Conservation (phyloP, 35 echinoderm and acorn worm genomes). For the Chiridota heheva region DNA sequence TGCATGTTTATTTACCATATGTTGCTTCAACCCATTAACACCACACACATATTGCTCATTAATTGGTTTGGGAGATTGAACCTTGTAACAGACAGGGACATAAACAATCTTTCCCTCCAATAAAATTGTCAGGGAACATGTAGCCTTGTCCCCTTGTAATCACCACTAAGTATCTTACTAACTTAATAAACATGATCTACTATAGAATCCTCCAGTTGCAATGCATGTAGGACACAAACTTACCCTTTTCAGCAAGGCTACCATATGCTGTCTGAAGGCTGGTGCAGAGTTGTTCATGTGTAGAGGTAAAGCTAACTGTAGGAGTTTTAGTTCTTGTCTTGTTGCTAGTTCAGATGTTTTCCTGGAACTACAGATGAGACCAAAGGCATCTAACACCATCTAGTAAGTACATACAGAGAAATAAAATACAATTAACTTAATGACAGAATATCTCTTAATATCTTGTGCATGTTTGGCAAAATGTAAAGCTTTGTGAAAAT, state of each 20-base stretch:
- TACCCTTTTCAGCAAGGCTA: slow-evolving; percentile 81
- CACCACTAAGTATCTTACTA: not conserved
- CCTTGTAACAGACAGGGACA: not conserved
- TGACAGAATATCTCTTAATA: too few species aligned
- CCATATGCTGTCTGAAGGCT: slow-evolving; percentile 76
- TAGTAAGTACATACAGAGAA: not conserved
- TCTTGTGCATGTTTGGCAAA: too few species aligned
- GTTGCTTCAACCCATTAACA: too few species aligned
- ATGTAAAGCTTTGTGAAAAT: too few species aligned
- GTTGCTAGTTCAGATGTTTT: slow-evolving; percentile 71
- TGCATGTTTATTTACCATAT: too few species aligned
- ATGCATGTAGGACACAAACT: not conserved
- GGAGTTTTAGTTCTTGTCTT: slow-evolving; percentile 49
- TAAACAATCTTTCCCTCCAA: not conserved
- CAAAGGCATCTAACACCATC: slow-evolving; percentile 46
- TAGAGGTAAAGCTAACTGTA: slow-evolving; percentile 49
- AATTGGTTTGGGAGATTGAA: not conserved
- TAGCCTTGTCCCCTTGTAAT: not conserved
- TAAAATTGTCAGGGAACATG: not conserved
- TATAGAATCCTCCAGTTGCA: not conserved
- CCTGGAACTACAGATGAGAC: slow-evolving; percentile 81
- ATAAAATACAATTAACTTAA: not conserved
- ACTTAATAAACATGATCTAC: not conserved
- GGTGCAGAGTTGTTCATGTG: slow-evolving; percentile 79
- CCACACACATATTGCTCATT: not conserved